Conservation (phyloP, 1,140 invertebrate genomes). For the Hydropsyche tenuis region DNA sequence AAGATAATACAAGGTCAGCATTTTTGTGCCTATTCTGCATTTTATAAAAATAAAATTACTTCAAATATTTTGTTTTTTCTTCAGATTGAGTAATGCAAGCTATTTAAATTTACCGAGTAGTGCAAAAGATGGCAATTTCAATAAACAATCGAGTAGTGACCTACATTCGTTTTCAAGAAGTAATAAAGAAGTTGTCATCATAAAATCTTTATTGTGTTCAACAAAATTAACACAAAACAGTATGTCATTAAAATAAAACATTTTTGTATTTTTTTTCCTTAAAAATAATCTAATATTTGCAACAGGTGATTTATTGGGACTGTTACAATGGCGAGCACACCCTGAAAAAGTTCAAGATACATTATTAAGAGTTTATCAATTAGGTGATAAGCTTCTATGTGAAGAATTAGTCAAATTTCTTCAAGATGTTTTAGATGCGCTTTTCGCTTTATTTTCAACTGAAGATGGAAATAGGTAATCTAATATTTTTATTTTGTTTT, state of each 20-base stretch:
- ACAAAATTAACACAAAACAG: slow-evolving; percentile 95
- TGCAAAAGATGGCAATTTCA: slow-evolving; percentile 71
- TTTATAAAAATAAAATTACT: not conserved
- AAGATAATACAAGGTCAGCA: slow-evolving; percentile 71
- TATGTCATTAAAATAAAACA: slow-evolving; percentile 54
- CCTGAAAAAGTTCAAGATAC: slow-evolving; percentile 87
- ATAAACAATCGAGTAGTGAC: slow-evolving; percentile 70
- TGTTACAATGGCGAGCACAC: slow-evolving; percentile 90
- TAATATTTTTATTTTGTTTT: slow-evolving; percentile 46
- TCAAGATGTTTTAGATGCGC: slow-evolving; percentile 92
- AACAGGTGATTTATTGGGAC: slow-evolving; percentile 86
- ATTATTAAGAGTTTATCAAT: slow-evolving; percentile 75
- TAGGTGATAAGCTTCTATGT: slow-evolving; percentile 78
- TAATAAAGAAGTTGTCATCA: slow-evolving; percentile 82
- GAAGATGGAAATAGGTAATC: slow-evolving; percentile 85
- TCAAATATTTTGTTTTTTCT: slow-evolving; percentile 23
- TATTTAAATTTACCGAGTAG: slow-evolving; percentile 79
- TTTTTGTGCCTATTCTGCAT: not conserved
- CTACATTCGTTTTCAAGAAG: slow-evolving; percentile 77
- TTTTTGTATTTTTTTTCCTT: slow-evolving; percentile 35
- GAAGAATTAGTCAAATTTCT: slow-evolving; percentile 97
- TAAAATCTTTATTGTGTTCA: slow-evolving; percentile 87
- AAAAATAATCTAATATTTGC: slow-evolving; percentile 27
- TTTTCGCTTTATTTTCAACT: slow-evolving; percentile 94
- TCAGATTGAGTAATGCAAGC: slow-evolving; percentile 71